Conservation (phyloP, 2,113 vertebrate genomes). For the Sterrhoptilus dennistouni region DNA sequence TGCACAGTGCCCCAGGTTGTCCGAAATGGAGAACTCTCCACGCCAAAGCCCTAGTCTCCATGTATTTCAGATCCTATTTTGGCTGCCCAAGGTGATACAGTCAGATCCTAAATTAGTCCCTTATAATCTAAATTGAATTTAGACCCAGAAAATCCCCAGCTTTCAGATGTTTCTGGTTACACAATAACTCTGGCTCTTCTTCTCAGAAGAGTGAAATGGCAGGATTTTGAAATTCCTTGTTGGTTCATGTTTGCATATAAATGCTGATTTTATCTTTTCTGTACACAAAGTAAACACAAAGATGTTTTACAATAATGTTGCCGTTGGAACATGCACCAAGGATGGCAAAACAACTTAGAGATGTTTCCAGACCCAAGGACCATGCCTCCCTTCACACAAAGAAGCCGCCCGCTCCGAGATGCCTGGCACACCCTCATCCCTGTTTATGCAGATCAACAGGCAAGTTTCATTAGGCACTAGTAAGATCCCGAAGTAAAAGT, state of each 20-base stretch:
- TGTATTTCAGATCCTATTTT: constrained; percentile 19
- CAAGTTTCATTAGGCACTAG: not conserved
- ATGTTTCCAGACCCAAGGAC: constrained; percentile 34
- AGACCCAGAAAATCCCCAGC: constrained; percentile 56
- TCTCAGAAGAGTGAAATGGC: constrained; percentile 51
- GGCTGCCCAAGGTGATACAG: constrained; percentile 43
- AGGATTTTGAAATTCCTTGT: constrained; percentile 70
- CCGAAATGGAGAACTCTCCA: not conserved
- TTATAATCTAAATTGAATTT: constrained; percentile 67
- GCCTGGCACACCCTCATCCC: not conserved
- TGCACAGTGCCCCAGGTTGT: not conserved
- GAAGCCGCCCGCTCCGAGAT: not conserved
- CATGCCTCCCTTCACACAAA: not conserved
- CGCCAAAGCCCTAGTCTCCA: not conserved
- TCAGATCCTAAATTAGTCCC: constrained; percentile 50
- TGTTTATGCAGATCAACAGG: not conserved
- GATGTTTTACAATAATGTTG: constrained; percentile 62
- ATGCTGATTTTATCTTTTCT: constrained; percentile 71
- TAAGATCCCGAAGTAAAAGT: not conserved
- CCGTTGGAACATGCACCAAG: constrained; percentile 55
- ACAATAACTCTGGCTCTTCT: constrained; percentile 68
- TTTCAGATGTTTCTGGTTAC: constrained; percentile 64
- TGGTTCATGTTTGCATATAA: constrained; percentile 72
- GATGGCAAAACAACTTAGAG: constrained; percentile 56
- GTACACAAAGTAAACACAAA: constrained; percentile 70